Percentiles rank a stretch among this genome's conserved stretches.
These are phyloP conservation scores for Pachypeltis micranthus DNA, from an alignment of 1,140 invertebrate genomes.

Conservation along the genomic window DNA sequence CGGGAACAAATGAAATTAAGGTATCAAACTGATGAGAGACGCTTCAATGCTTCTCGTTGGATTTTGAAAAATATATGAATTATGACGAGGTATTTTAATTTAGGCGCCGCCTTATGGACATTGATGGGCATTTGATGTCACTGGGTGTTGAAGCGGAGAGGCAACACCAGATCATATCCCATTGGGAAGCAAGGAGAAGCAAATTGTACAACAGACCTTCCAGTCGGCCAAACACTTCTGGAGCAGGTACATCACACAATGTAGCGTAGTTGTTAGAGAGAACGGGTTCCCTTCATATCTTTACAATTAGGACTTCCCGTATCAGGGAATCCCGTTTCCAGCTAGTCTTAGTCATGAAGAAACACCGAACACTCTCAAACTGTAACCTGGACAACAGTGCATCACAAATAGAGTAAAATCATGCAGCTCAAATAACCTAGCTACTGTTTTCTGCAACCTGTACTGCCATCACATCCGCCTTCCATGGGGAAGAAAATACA, in stretches of 20 bases:
- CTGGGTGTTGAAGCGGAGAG: constrained; percentile 73
- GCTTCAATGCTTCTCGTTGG: background rate
- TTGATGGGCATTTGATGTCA: constrained; percentile 70
- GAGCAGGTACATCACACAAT: background rate
- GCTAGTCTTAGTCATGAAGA: too few species aligned
- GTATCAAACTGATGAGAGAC: constrained; percentile 35
- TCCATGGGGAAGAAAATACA: too few species aligned
- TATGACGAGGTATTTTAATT: background rate
- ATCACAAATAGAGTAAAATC: too few species aligned
- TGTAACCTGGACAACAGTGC: too few species aligned
- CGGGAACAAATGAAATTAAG: constrained; percentile 82
- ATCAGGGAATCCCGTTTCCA: too few species aligned
- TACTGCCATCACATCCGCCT: too few species aligned
- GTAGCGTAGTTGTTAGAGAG: background rate
- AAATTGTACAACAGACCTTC: constrained; percentile 43
- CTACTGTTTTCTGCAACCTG: too few species aligned
- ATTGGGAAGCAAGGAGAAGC: constrained; percentile 71
- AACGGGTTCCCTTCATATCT: too few species aligned
- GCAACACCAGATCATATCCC: constrained; percentile 72
- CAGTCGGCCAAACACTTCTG: constrained; percentile 16
- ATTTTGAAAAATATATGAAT: background rate
- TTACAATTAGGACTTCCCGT: too few species aligned
- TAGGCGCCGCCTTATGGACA: constrained; percentile 65
- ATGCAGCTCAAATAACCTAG: too few species aligned
- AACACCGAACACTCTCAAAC: too few species aligned